A percentile compares a stretch with the other conserved stretches of the same genome.
phyloP scores from a whole-genome alignment of 2,888 invertebrate species.

The Eueremaeus valkanovi region DNA sequence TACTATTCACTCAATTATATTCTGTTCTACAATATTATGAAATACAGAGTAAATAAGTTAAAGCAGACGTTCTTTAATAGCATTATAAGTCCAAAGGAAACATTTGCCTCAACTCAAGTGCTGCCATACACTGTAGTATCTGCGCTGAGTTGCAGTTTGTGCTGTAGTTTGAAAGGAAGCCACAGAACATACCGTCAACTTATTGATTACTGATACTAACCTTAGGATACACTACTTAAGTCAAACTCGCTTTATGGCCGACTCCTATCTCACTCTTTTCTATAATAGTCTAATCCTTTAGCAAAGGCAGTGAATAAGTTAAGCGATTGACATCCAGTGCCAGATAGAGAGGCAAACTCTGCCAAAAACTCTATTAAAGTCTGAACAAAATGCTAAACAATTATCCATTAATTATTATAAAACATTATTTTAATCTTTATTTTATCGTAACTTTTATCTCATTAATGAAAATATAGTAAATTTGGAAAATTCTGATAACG shows the following conservation, averaged over 20 bases:
- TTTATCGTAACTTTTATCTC: too few species aligned
- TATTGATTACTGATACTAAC: slow-evolving; percentile 18
- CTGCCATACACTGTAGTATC: neutral
- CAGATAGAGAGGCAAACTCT: too few species aligned
- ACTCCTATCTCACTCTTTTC: neutral
- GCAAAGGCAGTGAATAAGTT: too few species aligned
- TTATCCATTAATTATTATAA: neutral
- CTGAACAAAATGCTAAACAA: neutral
- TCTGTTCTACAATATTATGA: neutral
- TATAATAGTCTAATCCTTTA: neutral
- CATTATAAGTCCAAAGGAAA: slow-evolving; percentile 15
- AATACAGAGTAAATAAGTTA: neutral
- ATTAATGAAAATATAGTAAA: too few species aligned
- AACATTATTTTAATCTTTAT: neutral
- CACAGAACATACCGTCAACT: slow-evolving; percentile 6
- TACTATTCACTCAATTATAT: neutral
- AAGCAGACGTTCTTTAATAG: neutral
- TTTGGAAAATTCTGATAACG: too few species aligned
- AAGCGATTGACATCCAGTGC: too few species aligned
- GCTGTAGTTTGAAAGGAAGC: neutral
- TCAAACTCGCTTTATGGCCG: neutral
- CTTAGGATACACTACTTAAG: too few species aligned
- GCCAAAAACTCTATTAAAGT: neutral
- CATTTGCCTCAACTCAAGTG: neutral
- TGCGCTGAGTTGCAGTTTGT: too few species aligned